These are phyloP conservation scores for Chromoteleia sp. DNA, from an alignment of 2,888 invertebrate species.

Conservation along the genomic window DNA sequence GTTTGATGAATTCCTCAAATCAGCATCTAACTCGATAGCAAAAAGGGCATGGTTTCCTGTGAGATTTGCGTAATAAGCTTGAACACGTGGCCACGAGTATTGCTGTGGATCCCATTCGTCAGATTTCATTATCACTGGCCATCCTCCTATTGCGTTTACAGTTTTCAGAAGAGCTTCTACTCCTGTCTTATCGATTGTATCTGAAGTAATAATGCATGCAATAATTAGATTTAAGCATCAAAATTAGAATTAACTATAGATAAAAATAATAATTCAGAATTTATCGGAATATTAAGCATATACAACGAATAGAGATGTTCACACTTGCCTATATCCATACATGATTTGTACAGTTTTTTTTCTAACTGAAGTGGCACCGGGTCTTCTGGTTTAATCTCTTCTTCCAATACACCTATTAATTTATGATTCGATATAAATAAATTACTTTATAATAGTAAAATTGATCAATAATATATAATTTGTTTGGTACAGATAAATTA, in stretches of 20 bases:
- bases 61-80: constrained; percentile 40
- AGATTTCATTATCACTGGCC: constrained; percentile 43
- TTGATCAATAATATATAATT: too few species aligned
- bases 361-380: constrained; percentile 33
- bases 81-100: constrained; percentile 52
- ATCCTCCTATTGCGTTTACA: constrained; percentile 52
- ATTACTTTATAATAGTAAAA: too few species aligned
- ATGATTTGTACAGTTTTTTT: constrained; percentile 50
- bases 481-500: too few species aligned
- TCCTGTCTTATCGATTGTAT: constrained; percentile 34
- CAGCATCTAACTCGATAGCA: constrained; percentile 15
- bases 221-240: too few species aligned
- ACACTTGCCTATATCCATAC: constrained; percentile 49
- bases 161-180: constrained; percentile 33
- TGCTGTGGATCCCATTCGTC: constrained; percentile 25
- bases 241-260: too few species aligned
- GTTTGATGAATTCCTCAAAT: constrained; percentile 37
- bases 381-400: constrained; percentile 38
- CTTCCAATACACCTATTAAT: constrained; percentile 42
- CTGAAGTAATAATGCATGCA: constrained; percentile 33
- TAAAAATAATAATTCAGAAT: too few species aligned
- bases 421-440: not conserved
- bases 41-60: constrained; percentile 34
- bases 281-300: too few species aligned
- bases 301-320: not conserved